Evolutionary conservation across 2,888 invertebrate species (phyloP), one percentile per base, ranked within the genome.

Genomic region (Lampropteryx suffumata): DNA sequence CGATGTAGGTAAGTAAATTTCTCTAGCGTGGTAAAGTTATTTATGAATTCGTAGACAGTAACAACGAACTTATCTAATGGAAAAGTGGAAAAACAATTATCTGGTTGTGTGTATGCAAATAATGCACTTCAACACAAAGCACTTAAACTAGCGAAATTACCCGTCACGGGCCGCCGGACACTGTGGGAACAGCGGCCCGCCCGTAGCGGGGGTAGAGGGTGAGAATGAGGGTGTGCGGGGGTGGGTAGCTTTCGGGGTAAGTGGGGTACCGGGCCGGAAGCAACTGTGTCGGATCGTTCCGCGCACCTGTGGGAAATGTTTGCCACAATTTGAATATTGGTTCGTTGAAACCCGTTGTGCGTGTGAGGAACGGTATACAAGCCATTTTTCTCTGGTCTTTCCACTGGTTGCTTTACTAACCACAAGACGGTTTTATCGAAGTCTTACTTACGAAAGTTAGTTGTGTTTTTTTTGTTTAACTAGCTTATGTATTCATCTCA

Each of bases 281-380:
- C 75, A 76, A 70, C 72, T 81, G 82, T 78, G 76, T 77, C 76
- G 79, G 82, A 81, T 79, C 86, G 79, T 76, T 79, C 79, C 65
- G 68, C 67, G 68, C 87, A 87, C 86, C 89, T 89, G 87, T 88
- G 88, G 79, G 85, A 88, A 52, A 86, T 82, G 77, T 75, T 62
- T 64, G 62, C 65, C 62, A 70, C 76, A 73, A 81, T 84, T 84
- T 79, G 71, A 80, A 79, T 80, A 80, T 72, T 64, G 66, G 64
- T 43, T 50, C 53, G 59, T 61, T 57, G 47, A 9, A 26, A 24
- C 10, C 41, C 24, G 26, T 41, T 41, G 24, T 21, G 9, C 26
- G 30, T 14, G 24, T 34, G 17, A 17, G 17, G 17, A 17, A 17
- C 17, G 17, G 3, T 17, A 17, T 4, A 17, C 17, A 17, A 17